Evolutionary conservation across 2,888 invertebrate genomes (phyloP).

Genomic region (Acrocera orbiculus): DNA sequence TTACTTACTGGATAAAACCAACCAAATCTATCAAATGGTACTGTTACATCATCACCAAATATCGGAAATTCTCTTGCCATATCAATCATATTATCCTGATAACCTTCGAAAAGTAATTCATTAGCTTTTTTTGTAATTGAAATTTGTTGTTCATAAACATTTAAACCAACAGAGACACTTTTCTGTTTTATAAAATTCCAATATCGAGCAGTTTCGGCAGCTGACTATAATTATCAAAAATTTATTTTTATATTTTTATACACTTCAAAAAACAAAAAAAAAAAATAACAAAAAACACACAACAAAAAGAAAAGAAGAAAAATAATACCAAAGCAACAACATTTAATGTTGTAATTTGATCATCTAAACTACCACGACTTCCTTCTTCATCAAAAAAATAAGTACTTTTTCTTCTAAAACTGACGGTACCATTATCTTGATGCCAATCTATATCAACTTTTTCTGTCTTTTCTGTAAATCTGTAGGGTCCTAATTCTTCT

Average conservation of each 20-base stretch:
- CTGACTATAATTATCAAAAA: slow-evolving; percentile 28
- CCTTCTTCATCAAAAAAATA: slow-evolving; percentile 51
- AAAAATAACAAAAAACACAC: neutral
- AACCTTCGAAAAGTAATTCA: slow-evolving; percentile 64
- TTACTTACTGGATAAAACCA: slow-evolving; percentile 56
- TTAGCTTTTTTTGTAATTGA: slow-evolving; percentile 44
- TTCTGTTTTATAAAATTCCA: slow-evolving; percentile 41
- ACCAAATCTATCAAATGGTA: slow-evolving; percentile 61
- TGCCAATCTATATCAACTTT: slow-evolving; percentile 60
- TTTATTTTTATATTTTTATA: slow-evolving; percentile 1
- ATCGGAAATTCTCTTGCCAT: slow-evolving; percentile 42
- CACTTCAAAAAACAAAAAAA: neutral
- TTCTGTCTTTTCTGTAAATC: slow-evolving; percentile 46
- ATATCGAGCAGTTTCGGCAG: slow-evolving; percentile 33
- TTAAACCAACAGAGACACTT: slow-evolving; percentile 41
- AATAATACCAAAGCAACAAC: slow-evolving; percentile 61
- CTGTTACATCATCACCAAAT: slow-evolving; percentile 36
- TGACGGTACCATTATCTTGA: slow-evolving; percentile 49
- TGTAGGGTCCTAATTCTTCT: slow-evolving; percentile 42
- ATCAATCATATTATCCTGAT: slow-evolving; percentile 52
- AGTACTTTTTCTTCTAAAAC: slow-evolving; percentile 45
- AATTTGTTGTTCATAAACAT: slow-evolving; percentile 37
- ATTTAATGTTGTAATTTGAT: slow-evolving; percentile 55
- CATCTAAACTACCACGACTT: slow-evolving; percentile 50
- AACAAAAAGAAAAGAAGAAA: neutral